phyloP scores from a whole-genome alignment of 2,888 invertebrate genomes.

The Ecdyonurus torrentis region DNA sequence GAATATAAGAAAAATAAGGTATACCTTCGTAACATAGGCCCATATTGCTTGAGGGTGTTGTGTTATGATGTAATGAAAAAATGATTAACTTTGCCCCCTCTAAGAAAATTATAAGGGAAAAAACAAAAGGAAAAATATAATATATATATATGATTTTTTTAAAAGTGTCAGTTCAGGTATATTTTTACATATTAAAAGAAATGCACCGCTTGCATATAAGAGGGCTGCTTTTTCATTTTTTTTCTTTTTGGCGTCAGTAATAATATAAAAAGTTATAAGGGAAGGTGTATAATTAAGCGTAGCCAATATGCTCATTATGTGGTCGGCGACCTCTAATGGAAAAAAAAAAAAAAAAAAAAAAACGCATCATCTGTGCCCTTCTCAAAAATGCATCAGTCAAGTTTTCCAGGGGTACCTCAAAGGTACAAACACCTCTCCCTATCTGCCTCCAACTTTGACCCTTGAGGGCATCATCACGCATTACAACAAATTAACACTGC shows the following conservation, averaged over 20 bases:
- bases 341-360: too few relatives aligned
- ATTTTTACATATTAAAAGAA: background rate
- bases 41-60: background rate
- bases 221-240: too few relatives aligned
- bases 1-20: background rate
- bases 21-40: background rate
- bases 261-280: background rate
- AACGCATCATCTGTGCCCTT: background rate
- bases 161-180: background rate
- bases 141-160: too few relatives aligned
- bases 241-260: too few relatives aligned
- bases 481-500: background rate
- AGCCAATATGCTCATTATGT: background rate
- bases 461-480: background rate
- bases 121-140: background rate
- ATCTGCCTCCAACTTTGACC: background rate
- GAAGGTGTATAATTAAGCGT: constrained; percentile 1
- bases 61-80: background rate
- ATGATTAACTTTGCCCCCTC: background rate
- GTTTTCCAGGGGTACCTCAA: background rate
- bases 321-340: background rate
- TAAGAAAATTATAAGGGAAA: background rate
- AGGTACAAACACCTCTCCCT: background rate
- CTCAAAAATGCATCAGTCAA: background rate
- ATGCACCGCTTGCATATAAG: too few relatives aligned